A percentile compares a stretch with the other conserved stretches of the same genome.
Conservation (phyloP, 2,113 vertebrate species). For the Ailuropoda melanoleuca region DNA sequence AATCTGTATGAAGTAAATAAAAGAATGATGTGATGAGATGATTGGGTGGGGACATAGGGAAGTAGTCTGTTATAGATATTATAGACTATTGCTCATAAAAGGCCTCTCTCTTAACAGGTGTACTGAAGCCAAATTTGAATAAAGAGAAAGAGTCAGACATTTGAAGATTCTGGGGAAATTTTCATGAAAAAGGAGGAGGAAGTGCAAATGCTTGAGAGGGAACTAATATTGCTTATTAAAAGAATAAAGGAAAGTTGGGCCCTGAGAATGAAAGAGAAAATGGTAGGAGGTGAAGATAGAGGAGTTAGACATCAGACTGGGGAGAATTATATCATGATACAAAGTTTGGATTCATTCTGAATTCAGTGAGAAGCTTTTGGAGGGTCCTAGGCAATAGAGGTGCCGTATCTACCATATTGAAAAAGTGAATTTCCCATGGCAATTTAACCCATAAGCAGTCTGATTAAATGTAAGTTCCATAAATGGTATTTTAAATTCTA, state of each 20-base stretch:
- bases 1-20: not conserved
- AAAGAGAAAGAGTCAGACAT: not conserved
- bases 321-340: not conserved
- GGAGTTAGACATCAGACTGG: not conserved
- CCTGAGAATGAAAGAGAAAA: not conserved
- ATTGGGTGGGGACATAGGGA: not conserved
- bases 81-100: not conserved
- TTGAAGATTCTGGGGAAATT: not conserved
- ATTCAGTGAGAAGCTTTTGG: not conserved
- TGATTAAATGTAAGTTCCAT: not conserved
- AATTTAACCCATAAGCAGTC: not conserved
- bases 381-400: not conserved
- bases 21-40: not conserved
- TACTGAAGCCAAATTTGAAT: not conserved
- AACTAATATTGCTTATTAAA: not conserved
- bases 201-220: not conserved
- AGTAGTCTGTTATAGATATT: not conserved
- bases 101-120: not conserved
- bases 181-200: not conserved
- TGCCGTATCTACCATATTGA: not conserved
- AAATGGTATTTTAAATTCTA: not conserved
- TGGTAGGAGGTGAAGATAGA: not conserved
- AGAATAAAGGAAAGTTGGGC: not conserved
- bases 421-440: not conserved
- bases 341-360: not conserved